Evolutionary conservation across 2,113 vertebrate genomes (phyloP), one percentile per base, ranked within the genome.

Genomic region (Otis tarda): DNA sequence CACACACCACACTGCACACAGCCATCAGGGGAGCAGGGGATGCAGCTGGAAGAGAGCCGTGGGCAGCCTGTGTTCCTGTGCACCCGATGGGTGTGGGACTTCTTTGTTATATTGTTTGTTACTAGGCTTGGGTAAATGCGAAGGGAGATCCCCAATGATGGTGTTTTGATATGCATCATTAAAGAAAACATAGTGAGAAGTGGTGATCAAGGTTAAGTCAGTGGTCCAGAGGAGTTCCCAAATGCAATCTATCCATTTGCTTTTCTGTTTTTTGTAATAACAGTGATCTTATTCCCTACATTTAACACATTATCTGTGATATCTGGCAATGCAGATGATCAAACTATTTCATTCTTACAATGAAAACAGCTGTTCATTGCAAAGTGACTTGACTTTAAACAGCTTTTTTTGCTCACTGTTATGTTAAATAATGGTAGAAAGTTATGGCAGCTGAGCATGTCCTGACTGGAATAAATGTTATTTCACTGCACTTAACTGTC

Each of bases 1-100:
- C 2, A 0, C 31, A n/a, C 47, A 15, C 24, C 35, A 12, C 16
- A 18, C 7, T 3, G 14, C 17, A 31, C 24, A 21, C 0, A 2
- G 25, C 39, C 7, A 2, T 30, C 18, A 20, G 0, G 1, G 53
- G 25, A 69, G n/a, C 3, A 14, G 27, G 20, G 67, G 47, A 43
- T 20, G 47, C 24, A 41, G 37, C 1, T 31, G 50, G 50, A 49
- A 74, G 14, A 84, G 33, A 39, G 12, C 18, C 41, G 73, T 37
- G 75, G 53, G 35, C 18, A 28, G 28, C 47, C n/a, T 22, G 21
- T 49, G 37, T 6, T 55, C 65, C 65, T 61, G 27, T 33, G 49
- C 5, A 18, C 22, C 27, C 1, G 0, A 1, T 4, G 41, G 27
- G 3, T 37, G 33, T 74, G 87, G 37, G 31, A 64, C 3, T 56